These are phyloP conservation scores for Drosophila sordidapex DNA, from an alignment of 2,888 invertebrate genomes.

Conservation along the genomic window DNA sequence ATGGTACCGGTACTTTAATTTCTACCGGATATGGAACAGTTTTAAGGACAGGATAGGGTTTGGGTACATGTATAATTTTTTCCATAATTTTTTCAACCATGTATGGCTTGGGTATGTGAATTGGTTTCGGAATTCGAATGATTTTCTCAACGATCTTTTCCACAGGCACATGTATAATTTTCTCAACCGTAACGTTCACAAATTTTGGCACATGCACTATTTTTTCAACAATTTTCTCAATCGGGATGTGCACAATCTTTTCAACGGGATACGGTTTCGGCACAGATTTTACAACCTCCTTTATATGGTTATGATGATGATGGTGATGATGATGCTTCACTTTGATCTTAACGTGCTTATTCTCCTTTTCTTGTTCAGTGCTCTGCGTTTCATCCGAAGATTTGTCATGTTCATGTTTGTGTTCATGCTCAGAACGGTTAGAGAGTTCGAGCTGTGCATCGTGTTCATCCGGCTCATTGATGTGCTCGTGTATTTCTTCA, in stretches of 20 bases:
- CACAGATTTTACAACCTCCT: conserved; percentile 87
- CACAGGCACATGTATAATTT: conserved; percentile 84
- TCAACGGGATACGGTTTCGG: conserved; percentile 86
- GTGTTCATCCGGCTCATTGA: conserved; percentile 57
- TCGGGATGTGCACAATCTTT: conserved; percentile 84
- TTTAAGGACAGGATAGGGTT: conserved; percentile 73
- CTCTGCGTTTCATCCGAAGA: conserved; percentile 34
- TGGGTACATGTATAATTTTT: conserved; percentile 86
- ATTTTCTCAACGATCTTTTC: conserved; percentile 85
- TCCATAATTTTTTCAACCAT: conserved; percentile 86
- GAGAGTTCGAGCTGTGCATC: conserved; percentile 57
- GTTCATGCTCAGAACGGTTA: conserved; percentile 53
- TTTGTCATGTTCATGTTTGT: conserved; percentile 46
- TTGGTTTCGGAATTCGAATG: conserved; percentile 86
- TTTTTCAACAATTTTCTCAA: conserved; percentile 85
- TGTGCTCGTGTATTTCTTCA: conserved; percentile 83
- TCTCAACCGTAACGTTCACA: conserved; percentile 86
- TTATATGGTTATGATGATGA: conserved; percentile 88
- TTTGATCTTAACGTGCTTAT: conserved; percentile 74
- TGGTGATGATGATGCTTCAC: conserved; percentile 88
- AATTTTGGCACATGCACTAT: conserved; percentile 85
- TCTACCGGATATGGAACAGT: conserved; percentile 64
- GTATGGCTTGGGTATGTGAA: conserved; percentile 86
- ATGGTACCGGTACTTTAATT: conserved; percentile 83
- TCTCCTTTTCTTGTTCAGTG: conserved; percentile 24